Conservation (phyloP, 2,113 vertebrate genomes). For the Entomyzon cyanotis region DNA sequence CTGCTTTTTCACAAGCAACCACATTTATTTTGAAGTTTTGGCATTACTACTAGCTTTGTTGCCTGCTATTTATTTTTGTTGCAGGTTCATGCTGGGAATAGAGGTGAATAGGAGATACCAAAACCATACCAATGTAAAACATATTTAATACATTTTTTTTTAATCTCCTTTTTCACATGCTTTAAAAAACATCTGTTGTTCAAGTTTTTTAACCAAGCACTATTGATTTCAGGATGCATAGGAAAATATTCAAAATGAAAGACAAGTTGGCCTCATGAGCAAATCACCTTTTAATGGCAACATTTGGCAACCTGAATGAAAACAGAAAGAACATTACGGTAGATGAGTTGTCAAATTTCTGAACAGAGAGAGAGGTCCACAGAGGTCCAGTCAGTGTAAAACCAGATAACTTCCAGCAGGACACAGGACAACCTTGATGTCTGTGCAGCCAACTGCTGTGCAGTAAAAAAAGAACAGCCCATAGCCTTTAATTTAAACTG, state of each 20-base stretch:
- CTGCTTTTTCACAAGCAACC: neutral
- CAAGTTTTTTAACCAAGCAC: neutral
- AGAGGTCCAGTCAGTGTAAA: neutral
- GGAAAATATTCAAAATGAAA: neutral
- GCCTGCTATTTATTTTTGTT: neutral
- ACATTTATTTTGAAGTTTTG: slow-evolving; percentile 27
- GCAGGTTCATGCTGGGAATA: neutral
- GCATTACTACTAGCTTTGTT: neutral
- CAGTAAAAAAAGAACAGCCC: neutral
- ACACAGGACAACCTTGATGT: neutral
- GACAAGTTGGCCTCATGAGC: neutral
- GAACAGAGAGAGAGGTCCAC: neutral
- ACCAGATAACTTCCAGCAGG: neutral
- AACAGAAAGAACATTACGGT: neutral
- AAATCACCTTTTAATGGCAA: neutral
- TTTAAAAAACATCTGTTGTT: neutral
- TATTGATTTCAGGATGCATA: neutral
- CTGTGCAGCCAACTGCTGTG: neutral
- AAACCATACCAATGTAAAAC: neutral
- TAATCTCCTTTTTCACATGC: neutral
- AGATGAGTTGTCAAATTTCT: neutral
- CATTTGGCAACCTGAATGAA: neutral
- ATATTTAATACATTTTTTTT: neutral
- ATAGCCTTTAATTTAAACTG: neutral
- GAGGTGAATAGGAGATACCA: neutral